phyloP scores from a whole-genome alignment of 2,113 vertebrate species.

The Otolemur garnettii region DNA sequence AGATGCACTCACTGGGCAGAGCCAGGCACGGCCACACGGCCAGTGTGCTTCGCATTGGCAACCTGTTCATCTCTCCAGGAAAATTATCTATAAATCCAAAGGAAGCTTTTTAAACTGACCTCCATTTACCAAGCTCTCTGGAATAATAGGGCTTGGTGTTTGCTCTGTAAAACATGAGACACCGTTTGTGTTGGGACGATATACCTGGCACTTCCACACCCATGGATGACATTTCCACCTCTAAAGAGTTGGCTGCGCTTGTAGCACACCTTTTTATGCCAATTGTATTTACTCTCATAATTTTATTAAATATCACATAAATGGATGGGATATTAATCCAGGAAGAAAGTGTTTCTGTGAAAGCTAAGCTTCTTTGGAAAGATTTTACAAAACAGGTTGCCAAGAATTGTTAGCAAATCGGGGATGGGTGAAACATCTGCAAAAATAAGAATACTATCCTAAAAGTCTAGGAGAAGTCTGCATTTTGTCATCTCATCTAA shows the following conservation, averaged over 20 bases:
- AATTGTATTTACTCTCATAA: conserved; percentile 48
- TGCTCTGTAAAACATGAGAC: background rate
- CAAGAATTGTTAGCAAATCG: conserved; percentile 48
- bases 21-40: background rate
- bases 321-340: background rate
- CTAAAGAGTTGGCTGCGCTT: background rate
- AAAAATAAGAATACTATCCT: conserved; percentile 20
- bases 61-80: background rate
- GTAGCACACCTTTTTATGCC: background rate
- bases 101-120: background rate
- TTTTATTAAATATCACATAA: conserved; percentile 31
- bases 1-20: background rate
- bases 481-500: conserved; percentile 26
- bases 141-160: background rate
- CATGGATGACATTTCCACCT: background rate
- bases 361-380: conserved; percentile 57
- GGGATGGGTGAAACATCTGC: conserved; percentile 12
- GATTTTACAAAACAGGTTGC: conserved; percentile 30
- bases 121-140: background rate
- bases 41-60: background rate
- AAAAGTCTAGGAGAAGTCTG: conserved; percentile 16
- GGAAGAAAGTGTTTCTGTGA: conserved; percentile 27
- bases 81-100: background rate
- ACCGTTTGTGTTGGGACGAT: no score
- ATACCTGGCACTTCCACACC: background rate